Percentiles rank a stretch among this genome's conserved stretches.
phyloP scores from a whole-genome alignment of 2,113 vertebrate species.

The Cygnus buccinator region DNA sequence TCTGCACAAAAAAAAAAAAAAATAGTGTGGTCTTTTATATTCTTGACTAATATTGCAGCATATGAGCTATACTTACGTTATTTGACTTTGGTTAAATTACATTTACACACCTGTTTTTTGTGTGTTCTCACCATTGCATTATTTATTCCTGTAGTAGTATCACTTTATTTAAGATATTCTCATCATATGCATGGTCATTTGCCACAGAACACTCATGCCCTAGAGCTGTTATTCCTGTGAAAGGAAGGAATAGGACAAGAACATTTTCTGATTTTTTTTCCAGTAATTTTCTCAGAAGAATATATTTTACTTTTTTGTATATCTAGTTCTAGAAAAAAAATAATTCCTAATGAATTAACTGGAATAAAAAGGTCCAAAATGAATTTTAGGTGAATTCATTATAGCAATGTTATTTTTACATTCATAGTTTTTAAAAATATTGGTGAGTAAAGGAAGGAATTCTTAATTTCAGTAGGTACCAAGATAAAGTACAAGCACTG shows the following conservation, averaged over 20 bases:
- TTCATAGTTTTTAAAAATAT: not conserved
- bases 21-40: not conserved
- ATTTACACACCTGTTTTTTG: not conserved
- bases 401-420: not conserved
- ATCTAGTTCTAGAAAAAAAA: not conserved
- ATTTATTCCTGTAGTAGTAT: slow-evolving; percentile 9
- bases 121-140: not conserved
- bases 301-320: not conserved
- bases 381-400: not conserved
- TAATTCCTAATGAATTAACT: not conserved
- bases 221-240: not conserved
- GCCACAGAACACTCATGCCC: not conserved
- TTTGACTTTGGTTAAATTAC: not conserved
- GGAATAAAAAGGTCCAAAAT: not conserved
- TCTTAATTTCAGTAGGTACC: slow-evolving; percentile 36
- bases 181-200: not conserved
- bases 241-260: not conserved
- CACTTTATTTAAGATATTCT: slow-evolving; percentile 36
- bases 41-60: not conserved
- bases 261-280: not conserved
- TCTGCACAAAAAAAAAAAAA: not conserved
- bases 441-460: not conserved
- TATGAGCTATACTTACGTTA: not conserved
- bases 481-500: slow-evolving; percentile 16
- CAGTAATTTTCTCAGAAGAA: not conserved